These are phyloP conservation scores for Hypolimnas misippus DNA, from an alignment of 2,888 invertebrate species.

Conservation along the genomic window DNA sequence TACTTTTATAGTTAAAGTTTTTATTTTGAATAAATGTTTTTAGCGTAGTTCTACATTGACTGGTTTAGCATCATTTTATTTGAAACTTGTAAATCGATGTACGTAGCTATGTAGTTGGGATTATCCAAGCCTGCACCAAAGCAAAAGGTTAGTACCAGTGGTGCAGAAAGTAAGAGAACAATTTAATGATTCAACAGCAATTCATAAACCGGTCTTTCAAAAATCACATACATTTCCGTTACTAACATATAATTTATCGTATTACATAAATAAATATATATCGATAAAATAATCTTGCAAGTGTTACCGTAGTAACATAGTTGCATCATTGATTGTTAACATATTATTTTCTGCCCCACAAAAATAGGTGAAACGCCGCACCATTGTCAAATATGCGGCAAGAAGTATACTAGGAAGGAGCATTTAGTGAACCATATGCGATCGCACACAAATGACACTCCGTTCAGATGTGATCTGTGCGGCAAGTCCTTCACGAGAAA, in stretches of 20 bases:
- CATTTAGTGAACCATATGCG: conserved; percentile 95
- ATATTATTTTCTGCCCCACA: conserved; percentile 78
- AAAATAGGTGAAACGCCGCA: conserved; percentile 92
- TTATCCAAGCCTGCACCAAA: conserved; percentile 75
- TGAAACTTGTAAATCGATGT: conserved; percentile 5
- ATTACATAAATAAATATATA: conserved; percentile 1
- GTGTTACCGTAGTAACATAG: conserved; percentile 62
- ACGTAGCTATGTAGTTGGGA: conserved; percentile 45
- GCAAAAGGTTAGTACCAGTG: conserved; percentile 58
- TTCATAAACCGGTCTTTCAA: conserved; percentile 31
- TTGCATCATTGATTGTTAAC: conserved; percentile 83
- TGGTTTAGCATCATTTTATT: conserved; percentile 20
- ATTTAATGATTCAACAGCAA: conserved; percentile 82
- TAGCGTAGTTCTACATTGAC: conserved; percentile 4
- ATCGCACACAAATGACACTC: conserved; percentile 94
- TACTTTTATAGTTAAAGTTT: background rate
- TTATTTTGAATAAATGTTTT: conserved; percentile 11
- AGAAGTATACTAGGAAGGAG: conserved; percentile 95
- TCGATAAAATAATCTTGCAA: conserved; percentile 10
- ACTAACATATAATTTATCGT: conserved; percentile 32
- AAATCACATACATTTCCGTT: conserved; percentile 40
- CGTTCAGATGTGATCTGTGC: conserved; percentile 94
- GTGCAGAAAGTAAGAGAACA: conserved; percentile 77
- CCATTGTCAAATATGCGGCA: conserved; percentile 93
- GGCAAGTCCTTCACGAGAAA: conserved; percentile 94